Evolutionary conservation across 2,888 invertebrate species (phyloP).

Genomic region (Biston betularia): DNA sequence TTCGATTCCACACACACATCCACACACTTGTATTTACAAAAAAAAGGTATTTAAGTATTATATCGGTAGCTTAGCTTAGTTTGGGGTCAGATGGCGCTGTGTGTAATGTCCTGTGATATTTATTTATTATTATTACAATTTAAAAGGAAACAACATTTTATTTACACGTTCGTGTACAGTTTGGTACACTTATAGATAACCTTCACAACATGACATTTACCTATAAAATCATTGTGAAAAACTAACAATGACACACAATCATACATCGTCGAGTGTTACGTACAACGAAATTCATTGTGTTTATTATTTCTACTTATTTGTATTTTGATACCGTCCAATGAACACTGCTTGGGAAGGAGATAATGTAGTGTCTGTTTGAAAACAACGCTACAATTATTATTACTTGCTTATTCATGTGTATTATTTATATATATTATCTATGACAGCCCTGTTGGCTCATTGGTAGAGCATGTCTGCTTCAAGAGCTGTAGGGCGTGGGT

Average conservation of each 20-base stretch:
- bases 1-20: no score
- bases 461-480: no score
- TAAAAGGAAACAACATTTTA: neutral
- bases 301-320: conserved; percentile 20
- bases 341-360: conserved; percentile 17
- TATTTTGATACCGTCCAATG: conserved; percentile 5
- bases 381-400: neutral
- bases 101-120: no score
- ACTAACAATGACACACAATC: conserved; percentile 11
- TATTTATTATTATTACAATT: no score
- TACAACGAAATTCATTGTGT: conserved; percentile 27
- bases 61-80: no score
- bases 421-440: no score
- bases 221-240: conserved; percentile 16
- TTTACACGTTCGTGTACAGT: neutral
- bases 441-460: no score
- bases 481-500: no score
- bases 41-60: no score
- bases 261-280: neutral
- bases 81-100: no score
- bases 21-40: no score
- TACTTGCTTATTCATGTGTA: no score
- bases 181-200: conserved; percentile 10
- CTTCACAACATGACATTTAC: conserved; percentile 10
- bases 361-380: neutral